Percentiles rank a stretch among this genome's conserved stretches.
Evolutionary conservation across 2,888 invertebrate species (phyloP).

Genomic region (Marronus borbonicus): DNA sequence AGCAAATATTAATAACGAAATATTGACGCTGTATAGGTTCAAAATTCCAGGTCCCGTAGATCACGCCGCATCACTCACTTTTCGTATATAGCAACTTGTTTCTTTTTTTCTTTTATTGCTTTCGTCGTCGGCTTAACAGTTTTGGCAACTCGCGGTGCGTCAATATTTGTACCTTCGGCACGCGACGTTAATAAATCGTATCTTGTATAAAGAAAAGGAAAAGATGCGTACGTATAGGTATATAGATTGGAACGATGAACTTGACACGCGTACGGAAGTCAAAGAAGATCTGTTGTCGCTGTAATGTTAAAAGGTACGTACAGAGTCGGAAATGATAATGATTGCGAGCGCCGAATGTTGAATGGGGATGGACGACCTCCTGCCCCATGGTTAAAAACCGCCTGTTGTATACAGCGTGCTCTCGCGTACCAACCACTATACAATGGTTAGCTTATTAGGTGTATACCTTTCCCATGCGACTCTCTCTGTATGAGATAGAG

Average conservation of each 20-base stretch:
- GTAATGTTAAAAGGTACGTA: constrained; percentile 45
- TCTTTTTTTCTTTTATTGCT: constrained; percentile 16
- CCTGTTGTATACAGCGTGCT: constrained; percentile 63
- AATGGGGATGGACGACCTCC: constrained; percentile 62
- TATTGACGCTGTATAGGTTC: constrained; percentile 18
- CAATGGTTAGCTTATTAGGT: background rate
- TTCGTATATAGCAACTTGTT: too few species aligned
- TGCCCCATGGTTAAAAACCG: constrained; percentile 59
- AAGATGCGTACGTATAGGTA: background rate
- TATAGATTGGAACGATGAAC: constrained; percentile 63
- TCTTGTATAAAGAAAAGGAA: too few species aligned
- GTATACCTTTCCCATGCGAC: constrained; percentile 50
- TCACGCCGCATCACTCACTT: constrained; percentile 22
- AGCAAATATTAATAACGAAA: constrained; percentile 44
- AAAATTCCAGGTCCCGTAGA: background rate
- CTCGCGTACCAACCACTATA: constrained; percentile 60
- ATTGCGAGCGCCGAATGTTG: constrained; percentile 40
- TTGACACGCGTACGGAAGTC: constrained; percentile 64
- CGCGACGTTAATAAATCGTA: background rate
- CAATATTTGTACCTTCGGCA: constrained; percentile 27
- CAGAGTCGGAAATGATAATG: constrained; percentile 57
- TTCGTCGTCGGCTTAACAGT: constrained; percentile 26
- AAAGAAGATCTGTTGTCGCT: constrained; percentile 56
- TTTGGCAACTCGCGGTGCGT: constrained; percentile 42
- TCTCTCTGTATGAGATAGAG: constrained; percentile 53